Conservation (phyloP, 1,140 invertebrate genomes). For the Saccostrea cuccullata region DNA sequence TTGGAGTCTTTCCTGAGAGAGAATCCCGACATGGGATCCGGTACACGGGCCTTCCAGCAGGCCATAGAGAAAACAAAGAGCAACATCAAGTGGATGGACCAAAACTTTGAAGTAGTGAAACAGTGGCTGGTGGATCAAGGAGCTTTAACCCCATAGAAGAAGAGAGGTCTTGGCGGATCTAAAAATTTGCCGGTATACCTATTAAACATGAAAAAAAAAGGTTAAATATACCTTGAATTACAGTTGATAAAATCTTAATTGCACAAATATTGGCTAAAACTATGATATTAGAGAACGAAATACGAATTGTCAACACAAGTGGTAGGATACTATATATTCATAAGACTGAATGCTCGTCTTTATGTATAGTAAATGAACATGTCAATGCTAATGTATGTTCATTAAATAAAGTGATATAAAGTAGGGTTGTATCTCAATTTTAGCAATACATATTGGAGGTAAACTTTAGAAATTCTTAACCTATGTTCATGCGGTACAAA, state of each 20-base stretch:
- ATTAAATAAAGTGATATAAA: too few relatives aligned
- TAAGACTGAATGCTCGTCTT: too few relatives aligned
- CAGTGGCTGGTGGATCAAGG: constrained; percentile 82
- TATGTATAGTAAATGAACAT: too few relatives aligned
- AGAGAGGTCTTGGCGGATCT: background rate
- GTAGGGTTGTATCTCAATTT: too few relatives aligned
- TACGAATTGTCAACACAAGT: too few relatives aligned
- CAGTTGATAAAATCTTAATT: too few relatives aligned
- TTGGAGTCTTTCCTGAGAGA: constrained; percentile 57
- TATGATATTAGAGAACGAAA: too few relatives aligned
- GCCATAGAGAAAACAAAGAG: constrained; percentile 87
- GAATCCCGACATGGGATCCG: constrained; percentile 81
- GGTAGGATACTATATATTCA: too few relatives aligned
- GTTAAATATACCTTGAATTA: background rate
- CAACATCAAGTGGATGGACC: constrained; percentile 89
- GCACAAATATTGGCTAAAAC: background rate
- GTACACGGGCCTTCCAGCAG: constrained; percentile 86
- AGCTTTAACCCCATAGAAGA: background rate
- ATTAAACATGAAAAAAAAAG: background rate
- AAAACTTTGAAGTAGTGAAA: constrained; percentile 86
- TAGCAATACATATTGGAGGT: too few relatives aligned
- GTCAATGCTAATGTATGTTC: too few relatives aligned
- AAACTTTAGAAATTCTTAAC: too few relatives aligned
- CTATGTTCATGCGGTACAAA: too few relatives aligned
- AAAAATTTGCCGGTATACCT: background rate